These are phyloP conservation scores for Cryptotis parvus DNA, from an alignment of 2,113 vertebrate species.

Conservation along the genomic window DNA sequence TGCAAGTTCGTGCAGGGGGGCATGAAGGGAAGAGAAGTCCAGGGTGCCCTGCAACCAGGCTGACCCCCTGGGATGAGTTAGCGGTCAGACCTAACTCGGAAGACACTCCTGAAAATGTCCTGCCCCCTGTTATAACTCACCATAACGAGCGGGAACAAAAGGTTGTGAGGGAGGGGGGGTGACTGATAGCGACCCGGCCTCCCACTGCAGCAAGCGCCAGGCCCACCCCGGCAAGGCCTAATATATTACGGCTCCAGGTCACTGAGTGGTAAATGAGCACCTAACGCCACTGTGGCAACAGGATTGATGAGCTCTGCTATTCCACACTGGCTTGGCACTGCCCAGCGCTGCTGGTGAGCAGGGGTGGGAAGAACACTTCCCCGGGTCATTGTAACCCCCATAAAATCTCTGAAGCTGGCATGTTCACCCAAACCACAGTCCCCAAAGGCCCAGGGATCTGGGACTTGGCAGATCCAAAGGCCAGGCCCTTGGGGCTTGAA, in stretches of 20 bases:
- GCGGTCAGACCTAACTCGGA: constrained; percentile 49
- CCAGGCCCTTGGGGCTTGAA: not conserved
- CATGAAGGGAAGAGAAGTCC: not conserved
- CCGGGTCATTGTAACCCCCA: constrained; percentile 63
- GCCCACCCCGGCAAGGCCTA: constrained; percentile 81
- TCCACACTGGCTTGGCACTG: constrained; percentile 68
- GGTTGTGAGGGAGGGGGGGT: constrained; percentile 83
- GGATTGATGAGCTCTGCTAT: constrained; percentile 85
- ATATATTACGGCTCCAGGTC: constrained; percentile 83
- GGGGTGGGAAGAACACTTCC: constrained; percentile 65
- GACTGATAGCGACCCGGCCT: constrained; percentile 84
- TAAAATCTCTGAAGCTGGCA: not conserved
- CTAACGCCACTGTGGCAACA: constrained; percentile 83
- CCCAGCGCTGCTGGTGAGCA: constrained; percentile 76
- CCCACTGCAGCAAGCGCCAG: constrained; percentile 74
- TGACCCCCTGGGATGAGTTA: constrained; percentile 47
- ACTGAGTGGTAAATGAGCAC: constrained; percentile 86
- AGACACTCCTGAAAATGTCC: constrained; percentile 80
- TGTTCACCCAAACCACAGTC: not conserved
- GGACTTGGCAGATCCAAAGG: not conserved
- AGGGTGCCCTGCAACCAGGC: too few relatives aligned
- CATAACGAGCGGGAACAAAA: constrained; percentile 84
- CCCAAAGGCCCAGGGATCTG: not conserved
- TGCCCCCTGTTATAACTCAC: constrained; percentile 83
- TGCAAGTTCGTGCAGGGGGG: not conserved